Evolutionary conservation across 1,140 invertebrate genomes (phyloP), one percentile per base, ranked within the genome.

Genomic region (Epicauta chinensis): DNA sequence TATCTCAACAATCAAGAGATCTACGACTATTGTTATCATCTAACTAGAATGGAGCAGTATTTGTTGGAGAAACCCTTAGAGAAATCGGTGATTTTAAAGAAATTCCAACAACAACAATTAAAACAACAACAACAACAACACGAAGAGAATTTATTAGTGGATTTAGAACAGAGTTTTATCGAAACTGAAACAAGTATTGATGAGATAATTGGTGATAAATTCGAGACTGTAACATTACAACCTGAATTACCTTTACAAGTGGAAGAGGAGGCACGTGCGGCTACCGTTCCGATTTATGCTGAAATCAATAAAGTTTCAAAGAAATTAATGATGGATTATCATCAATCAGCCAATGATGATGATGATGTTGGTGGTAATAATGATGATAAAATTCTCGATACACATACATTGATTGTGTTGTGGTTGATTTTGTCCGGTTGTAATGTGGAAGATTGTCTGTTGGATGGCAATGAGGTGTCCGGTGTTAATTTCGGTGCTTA

Each of bases 381-480:
- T 30, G 23, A 51, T 11, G 51, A 54, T 12, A 58, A 64, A 31
- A 49, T 62, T 1, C 42, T 83, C 10, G 82, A 85, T 53, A 68
- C 77, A 5, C 81, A 84, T 58, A 80, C 80, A 0, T 66, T 85
- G 29, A 77, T 81, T 13, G 74, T 83, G 3, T 68, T 86, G 0
- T 85, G 84, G 83, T 74, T 86, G 41, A 72, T 84, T 30, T 74
- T 79, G 49, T 82, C 79, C 16, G 80, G 81, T 0, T 83, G 80
- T 29, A 76, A 79, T 5, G 75, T 85, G 13, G 80, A 83, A 23
- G 75, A 81, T 1, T 83, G 82, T 42, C 73, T 84, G 41, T 69
- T 81, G 38, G 76, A 74, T 38, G 77, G 76, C 35, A 72, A 71
- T 32, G 75, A 63, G 51, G 67, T 68, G 34, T 63, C 64, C 2